Evolutionary conservation across 2,888 invertebrate species (phyloP), one percentile per base, ranked within the genome.

Genomic region (Hipparchia sbordonii): DNA sequence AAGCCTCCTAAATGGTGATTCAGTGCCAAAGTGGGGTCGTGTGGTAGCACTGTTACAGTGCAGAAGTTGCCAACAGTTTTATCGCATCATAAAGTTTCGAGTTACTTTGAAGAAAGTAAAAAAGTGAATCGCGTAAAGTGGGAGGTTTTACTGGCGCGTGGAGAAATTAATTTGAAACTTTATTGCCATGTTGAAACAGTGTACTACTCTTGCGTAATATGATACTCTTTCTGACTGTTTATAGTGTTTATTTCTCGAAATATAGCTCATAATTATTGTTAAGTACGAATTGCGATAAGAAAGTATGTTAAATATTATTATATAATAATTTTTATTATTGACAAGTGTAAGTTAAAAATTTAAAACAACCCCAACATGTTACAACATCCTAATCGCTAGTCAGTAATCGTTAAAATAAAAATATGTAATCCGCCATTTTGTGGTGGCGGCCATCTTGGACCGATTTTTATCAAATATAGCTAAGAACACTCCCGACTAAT

Each of bases 91-190:
- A 89, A 90, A 88, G 81, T 86, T 87, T 84, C 82, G 80, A 82
- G 81, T 79, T 74, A 75, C 79, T 74, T 82, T 84, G 86, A 86
- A 84, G 87, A 88, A 87, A 87, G 85, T 84, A 81, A 84, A 84
- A 81, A 81, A 81, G 80, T 79, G 81, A 84, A 80, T 84, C 81
- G 80, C 84, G 85, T 92, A 90, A 91, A 91, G 82, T 84, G 82
- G 79, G 79, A 81, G 85, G 83, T 91, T 92, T 70, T 91, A 92
- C 84, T 83, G 83, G 81, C 83, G 77, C 79, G 73, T 80, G 72
- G 77, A 81, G 83, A 84, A 82, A 89, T 92, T 87, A 90, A 89
- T 89, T 91, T 83, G 83, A 86, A 79, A 83, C 82, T 91, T 92
- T 89, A 92, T 82, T 88, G 84, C 81, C 77, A 80, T 90, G 88